Evolutionary conservation across 2,797 vertebrate genomes (phyloP).

Genomic region (Platyrinchus mystaceus): DNA sequence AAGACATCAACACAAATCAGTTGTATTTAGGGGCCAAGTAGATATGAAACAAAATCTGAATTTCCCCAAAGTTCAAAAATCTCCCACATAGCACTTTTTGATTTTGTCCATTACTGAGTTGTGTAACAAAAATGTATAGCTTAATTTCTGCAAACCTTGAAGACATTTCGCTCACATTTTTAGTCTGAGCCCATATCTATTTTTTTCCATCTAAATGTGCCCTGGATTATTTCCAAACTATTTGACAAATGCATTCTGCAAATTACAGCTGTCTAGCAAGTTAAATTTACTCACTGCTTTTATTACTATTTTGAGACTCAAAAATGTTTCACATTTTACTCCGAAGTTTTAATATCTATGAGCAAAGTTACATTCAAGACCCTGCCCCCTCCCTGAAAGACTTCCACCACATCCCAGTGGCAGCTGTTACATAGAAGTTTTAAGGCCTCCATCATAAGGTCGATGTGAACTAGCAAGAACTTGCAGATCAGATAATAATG

Average conservation of each 20-base stretch:
- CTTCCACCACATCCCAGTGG: neutral
- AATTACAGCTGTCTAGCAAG: conserved; percentile 32
- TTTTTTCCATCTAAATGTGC: neutral
- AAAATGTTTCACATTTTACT: conserved; percentile 37
- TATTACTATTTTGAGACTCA: conserved; percentile 9
- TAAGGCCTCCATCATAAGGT: neutral
- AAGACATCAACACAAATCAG: neutral
- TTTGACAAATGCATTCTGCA: conserved; percentile 45
- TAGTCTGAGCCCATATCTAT: neutral
- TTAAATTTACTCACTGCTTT: conserved; percentile 35
- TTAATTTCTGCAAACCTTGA: neutral
- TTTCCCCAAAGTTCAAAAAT: neutral
- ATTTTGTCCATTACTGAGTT: neutral
- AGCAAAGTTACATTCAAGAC: conserved; percentile 36
- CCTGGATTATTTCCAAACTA: conserved; percentile 44
- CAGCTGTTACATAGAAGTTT: neutral
- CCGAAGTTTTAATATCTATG: neutral
- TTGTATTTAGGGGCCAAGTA: neutral
- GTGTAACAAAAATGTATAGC: neutral
- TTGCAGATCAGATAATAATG: neutral
- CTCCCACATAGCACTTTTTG: neutral
- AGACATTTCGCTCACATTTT: neutral
- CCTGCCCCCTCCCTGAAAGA: neutral
- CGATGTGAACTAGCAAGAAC: neutral
- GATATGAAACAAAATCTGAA: neutral